Base-by-base conservation (phyloP, 2,113 vertebrate species). In the Gymnarchus niloticus region DNA sequence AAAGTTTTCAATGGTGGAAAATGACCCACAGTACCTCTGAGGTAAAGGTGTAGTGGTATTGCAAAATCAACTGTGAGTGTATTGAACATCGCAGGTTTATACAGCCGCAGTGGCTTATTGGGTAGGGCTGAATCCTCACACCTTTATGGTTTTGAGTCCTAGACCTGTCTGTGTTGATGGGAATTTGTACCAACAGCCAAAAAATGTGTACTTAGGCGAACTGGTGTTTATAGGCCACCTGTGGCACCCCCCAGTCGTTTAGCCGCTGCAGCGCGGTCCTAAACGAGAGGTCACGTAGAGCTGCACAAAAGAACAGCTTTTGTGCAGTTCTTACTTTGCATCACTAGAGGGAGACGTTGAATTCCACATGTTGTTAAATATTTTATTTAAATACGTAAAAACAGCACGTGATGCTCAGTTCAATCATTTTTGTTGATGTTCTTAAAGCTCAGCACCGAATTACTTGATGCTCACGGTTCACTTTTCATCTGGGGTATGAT, bases 261-360 rank as follows among this genome's bases (percentile, higher is more conserved):
- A 73, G 7, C 19, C 28, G 41, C 10, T 14, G 28, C 61, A 69
- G 61, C 61, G 14, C 2, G 28, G 28, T 33, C 2, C 61, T 37
- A 33, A 69, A 69, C 17, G 5, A 37, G 61, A 33, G 28, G 28
- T 65, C 17, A 65, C 23, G 28, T 14, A 69, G 4, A 37, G 25
- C 61, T 37, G 61, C 61, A 0, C 12, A 37, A 69, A 69, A 69
- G 1, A 37, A 69, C 37, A 14, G 8, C 1, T 37, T 69, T 69
- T 69, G n/a, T n/a, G 61, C 28, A 69, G 61, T 69, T 41, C 14
- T 52, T 37, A 48, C 12, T 69, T 25, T 84, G 7, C 3, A 49
- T 28, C 85, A 81, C 85, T 85, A 56, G 85, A 81, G 85, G 76
- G 85, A 61, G 37, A 85, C 61, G 56, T 85, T 81, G 73, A 85